Evolutionary conservation across 2,113 vertebrate species (phyloP).

Genomic region (Polypterus bichir): DNA sequence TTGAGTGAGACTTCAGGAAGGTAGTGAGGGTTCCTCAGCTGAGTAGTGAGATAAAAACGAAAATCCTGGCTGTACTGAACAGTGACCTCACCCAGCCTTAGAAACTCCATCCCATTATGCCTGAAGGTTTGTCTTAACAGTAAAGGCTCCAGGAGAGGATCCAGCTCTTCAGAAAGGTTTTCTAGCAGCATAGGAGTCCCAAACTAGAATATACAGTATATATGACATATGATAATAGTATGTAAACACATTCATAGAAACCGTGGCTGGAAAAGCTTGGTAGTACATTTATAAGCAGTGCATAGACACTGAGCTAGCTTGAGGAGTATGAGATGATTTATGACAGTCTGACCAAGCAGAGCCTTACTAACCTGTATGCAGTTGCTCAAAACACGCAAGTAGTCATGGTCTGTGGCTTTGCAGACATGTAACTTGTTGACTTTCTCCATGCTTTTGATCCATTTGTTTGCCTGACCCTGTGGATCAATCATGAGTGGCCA

Average conservation of each 20-base stretch:
- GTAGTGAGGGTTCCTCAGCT: slow-evolving; percentile 42
- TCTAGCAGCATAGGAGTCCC: slow-evolving; percentile 27
- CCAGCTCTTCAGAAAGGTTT: slow-evolving; percentile 34
- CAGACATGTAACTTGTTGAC: slow-evolving; percentile 26
- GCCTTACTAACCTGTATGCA: slow-evolving; percentile 11
- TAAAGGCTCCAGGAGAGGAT: slow-evolving; percentile 18
- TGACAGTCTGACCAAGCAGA: too few relatives aligned
- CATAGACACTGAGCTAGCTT: too few relatives aligned
- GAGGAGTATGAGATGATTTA: too few relatives aligned
- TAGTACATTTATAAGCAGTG: too few relatives aligned
- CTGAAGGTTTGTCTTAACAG: slow-evolving; percentile 31
- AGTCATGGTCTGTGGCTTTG: slow-evolving; percentile 12
- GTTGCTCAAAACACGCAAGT: slow-evolving; percentile 14
- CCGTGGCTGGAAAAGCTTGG: too few relatives aligned
- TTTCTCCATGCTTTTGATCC: slow-evolving; percentile 25
- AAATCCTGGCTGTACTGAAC: slow-evolving; percentile 39
- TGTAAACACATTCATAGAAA: too few relatives aligned
- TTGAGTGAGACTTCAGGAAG: slow-evolving; percentile 38
- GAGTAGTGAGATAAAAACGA: slow-evolving; percentile 32
- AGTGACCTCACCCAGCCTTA: slow-evolving; percentile 25
- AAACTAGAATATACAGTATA: slow-evolving; percentile 15
- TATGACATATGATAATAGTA: too few relatives aligned
- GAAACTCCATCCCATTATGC: slow-evolving; percentile 26
- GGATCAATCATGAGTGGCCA: slow-evolving; percentile 23
- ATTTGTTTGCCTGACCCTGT: slow-evolving; percentile 24